Conservation (phyloP, 2,797 vertebrate species). For the Australoheros facetus region DNA sequence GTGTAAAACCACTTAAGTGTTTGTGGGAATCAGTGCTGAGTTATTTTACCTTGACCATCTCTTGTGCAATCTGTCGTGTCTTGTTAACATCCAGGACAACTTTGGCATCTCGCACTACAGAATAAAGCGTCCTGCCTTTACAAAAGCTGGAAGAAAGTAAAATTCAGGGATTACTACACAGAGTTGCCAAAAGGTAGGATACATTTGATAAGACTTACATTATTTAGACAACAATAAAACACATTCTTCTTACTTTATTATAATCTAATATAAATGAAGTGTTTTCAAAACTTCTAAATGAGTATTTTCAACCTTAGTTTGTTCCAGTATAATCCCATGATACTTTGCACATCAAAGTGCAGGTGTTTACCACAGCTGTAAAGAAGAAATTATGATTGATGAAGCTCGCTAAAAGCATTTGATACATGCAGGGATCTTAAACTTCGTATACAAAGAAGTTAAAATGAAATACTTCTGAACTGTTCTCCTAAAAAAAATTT, state of each 20-base stretch:
- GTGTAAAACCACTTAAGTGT: not conserved
- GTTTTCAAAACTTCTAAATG: not conserved
- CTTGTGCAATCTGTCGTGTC: slow-evolving; percentile 98
- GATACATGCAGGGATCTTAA: not conserved
- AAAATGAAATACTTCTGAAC: not conserved
- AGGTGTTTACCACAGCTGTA: not conserved
- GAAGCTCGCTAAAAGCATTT: not conserved
- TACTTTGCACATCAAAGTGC: not conserved
- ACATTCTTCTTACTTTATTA: not conserved
- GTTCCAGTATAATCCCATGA: not conserved
- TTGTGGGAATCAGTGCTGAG: slow-evolving; percentile 14
- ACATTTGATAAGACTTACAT: not conserved
- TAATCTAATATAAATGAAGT: not conserved
- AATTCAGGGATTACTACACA: not conserved
- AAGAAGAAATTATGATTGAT: not conserved
- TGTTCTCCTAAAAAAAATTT: not conserved
- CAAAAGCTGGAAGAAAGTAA: slow-evolving; percentile 86
- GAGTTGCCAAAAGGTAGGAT: not conserved
- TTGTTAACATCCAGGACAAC: slow-evolving; percentile 98
- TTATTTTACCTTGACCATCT: slow-evolving; percentile 94
- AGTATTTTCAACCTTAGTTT: not conserved
- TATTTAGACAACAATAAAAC: not conserved
- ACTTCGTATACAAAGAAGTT: not conserved
- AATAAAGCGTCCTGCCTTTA: slow-evolving; percentile 97
- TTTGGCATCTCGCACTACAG: slow-evolving; percentile 96